Conservation (phyloP, 2,113 vertebrate genomes). For the Ceyx melanurus region DNA sequence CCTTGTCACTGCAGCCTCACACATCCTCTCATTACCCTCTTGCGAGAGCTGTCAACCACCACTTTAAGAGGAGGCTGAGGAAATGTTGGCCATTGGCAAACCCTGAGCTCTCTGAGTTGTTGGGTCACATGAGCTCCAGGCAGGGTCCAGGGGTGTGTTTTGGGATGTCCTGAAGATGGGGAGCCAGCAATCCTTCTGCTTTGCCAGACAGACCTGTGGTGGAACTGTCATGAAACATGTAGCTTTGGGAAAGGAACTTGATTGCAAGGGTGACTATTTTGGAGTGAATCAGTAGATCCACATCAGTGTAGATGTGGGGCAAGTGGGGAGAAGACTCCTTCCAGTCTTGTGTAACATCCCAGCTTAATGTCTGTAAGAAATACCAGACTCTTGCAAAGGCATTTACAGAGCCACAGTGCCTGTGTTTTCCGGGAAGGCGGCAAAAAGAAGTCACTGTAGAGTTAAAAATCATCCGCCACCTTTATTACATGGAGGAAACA, state of each 20-base stretch:
- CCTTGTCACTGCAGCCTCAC: background rate
- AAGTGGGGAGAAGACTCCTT: background rate
- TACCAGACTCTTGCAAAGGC: background rate
- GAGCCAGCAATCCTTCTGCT: background rate
- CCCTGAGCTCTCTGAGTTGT: background rate
- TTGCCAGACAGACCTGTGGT: background rate
- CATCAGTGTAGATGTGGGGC: background rate
- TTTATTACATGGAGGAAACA: conserved; percentile 20
- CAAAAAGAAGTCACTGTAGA: background rate
- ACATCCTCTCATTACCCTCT: background rate
- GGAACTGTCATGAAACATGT: background rate
- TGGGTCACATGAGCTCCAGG: background rate
- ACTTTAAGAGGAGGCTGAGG: background rate
- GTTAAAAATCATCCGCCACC: conserved; percentile 19
- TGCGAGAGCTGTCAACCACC: background rate
- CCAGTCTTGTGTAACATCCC: background rate
- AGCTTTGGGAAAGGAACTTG: background rate
- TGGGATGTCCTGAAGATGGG: background rate
- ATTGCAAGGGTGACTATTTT: background rate
- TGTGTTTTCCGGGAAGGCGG: background rate
- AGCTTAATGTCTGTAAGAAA: background rate
- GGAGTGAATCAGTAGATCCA: background rate
- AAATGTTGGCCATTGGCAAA: rapidly evolving
- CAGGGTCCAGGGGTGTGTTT: background rate
- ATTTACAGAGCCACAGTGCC: background rate